These are phyloP conservation scores for Notolepis coatsorum DNA, from an alignment of 2,797 vertebrate genomes.

Conservation along the genomic window DNA sequence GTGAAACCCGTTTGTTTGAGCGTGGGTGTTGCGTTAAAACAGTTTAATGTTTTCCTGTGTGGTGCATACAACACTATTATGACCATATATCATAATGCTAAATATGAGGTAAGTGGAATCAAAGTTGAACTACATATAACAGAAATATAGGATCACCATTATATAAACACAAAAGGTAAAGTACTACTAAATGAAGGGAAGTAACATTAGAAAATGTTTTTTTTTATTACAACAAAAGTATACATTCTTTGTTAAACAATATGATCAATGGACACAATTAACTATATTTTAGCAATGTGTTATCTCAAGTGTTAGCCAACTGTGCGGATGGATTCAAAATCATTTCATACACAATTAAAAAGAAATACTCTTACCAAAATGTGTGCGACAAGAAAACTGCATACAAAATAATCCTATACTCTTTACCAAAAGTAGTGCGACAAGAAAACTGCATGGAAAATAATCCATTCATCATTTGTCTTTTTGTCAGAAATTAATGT, in stretches of 20 bases:
- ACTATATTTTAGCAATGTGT: neutral
- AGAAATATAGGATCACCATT: too few relatives aligned
- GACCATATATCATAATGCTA: too few relatives aligned
- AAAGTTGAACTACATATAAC: too few relatives aligned
- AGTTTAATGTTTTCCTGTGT: too few relatives aligned
- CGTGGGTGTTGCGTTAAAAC: too few relatives aligned
- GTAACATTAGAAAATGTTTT: slow-evolving; percentile 4
- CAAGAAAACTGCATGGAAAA: too few relatives aligned
- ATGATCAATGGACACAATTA: slow-evolving; percentile 32
- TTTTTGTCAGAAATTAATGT: neutral
- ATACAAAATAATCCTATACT: neutral
- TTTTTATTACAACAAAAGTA: slow-evolving; percentile 39
- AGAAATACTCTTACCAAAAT: neutral
- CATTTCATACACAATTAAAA: neutral
- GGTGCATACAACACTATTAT: too few relatives aligned
- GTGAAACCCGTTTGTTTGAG: too few relatives aligned
- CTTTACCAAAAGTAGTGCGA: neutral
- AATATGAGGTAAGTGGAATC: too few relatives aligned
- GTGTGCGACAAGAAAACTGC: neutral
- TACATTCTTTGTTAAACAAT: slow-evolving; percentile 44
- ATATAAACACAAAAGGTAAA: too few relatives aligned
- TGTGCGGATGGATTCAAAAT: slow-evolving; percentile 8
- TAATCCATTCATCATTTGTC: too few relatives aligned
- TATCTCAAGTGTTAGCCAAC: neutral
- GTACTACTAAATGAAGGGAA: neutral